Conservation (phyloP, 2,113 vertebrate genomes). For the Anguilla japonica region DNA sequence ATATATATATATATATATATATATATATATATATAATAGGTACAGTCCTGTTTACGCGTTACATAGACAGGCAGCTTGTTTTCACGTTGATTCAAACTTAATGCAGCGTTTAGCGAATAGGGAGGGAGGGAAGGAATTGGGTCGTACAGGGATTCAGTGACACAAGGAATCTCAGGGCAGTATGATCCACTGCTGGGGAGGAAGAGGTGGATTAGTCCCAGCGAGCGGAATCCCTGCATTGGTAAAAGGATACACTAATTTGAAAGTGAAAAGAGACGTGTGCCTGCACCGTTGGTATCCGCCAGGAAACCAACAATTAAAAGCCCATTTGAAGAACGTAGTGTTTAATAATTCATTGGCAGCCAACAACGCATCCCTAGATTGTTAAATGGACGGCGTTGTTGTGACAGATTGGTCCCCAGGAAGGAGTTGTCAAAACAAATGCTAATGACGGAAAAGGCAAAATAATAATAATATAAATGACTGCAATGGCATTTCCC, state of each 20-base stretch:
- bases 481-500: neutral
- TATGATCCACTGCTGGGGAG: neutral
- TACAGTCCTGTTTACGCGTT: too few species aligned
- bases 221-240: neutral
- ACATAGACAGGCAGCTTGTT: too few species aligned
- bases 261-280: neutral
- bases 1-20: too few species aligned
- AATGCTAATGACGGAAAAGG: neutral
- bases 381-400: conserved; percentile 43
- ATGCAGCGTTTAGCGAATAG: neutral
- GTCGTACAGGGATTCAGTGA: neutral
- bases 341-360: conserved; percentile 61
- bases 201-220: neutral
- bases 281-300: conserved; percentile 43
- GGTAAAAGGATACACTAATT: neutral
- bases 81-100: too few species aligned
- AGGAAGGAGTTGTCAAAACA: neutral
- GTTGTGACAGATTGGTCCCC: conserved; percentile 26
- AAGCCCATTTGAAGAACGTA: conserved; percentile 51
- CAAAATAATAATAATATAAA: neutral
- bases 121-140: neutral
- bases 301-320: conserved; percentile 61
- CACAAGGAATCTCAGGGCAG: neutral
- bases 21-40: too few species aligned
- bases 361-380: conserved; percentile 53